Evolutionary conservation across 2,113 vertebrate genomes (phyloP).

Genomic region (Hypanus sabinus): DNA sequence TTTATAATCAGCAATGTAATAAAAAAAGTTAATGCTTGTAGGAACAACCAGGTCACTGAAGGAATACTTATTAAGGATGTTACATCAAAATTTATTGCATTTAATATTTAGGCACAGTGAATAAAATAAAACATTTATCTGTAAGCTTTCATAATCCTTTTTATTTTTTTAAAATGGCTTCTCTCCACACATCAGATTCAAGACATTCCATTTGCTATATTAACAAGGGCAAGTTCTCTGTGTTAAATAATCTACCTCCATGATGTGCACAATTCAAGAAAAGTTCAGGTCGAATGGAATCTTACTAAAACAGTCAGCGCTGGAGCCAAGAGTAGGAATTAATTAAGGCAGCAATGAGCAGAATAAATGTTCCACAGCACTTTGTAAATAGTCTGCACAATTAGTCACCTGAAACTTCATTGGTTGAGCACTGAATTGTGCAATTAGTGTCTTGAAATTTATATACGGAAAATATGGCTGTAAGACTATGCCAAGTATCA

Average conservation of each 20-base stretch:
- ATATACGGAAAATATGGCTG: not conserved
- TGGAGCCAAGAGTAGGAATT: not conserved
- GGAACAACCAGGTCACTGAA: not conserved
- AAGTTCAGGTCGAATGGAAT: conserved; percentile 20
- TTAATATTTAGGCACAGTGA: not conserved
- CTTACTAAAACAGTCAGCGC: not conserved
- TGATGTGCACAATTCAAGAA: not conserved
- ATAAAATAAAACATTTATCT: conserved; percentile 13
- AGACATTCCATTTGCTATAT: not conserved
- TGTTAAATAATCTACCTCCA: conserved; percentile 21
- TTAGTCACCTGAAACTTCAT: not conserved
- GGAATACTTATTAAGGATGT: not conserved
- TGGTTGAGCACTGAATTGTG: not conserved
- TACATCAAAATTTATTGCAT: not conserved
- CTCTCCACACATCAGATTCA: conserved; percentile 14
- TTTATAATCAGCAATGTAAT: not conserved
- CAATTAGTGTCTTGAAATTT: not conserved
- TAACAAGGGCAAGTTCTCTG: not conserved
- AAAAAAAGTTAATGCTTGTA: not conserved
- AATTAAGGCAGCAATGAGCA: not conserved
- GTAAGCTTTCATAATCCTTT: not conserved
- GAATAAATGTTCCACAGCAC: not conserved
- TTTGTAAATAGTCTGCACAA: conserved; percentile 26
- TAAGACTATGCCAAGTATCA: not conserved
- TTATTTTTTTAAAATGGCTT: conserved; percentile 21